Base-by-base conservation (phyloP, 2,888 invertebrate species). In the Mimachlamys varia region DNA sequence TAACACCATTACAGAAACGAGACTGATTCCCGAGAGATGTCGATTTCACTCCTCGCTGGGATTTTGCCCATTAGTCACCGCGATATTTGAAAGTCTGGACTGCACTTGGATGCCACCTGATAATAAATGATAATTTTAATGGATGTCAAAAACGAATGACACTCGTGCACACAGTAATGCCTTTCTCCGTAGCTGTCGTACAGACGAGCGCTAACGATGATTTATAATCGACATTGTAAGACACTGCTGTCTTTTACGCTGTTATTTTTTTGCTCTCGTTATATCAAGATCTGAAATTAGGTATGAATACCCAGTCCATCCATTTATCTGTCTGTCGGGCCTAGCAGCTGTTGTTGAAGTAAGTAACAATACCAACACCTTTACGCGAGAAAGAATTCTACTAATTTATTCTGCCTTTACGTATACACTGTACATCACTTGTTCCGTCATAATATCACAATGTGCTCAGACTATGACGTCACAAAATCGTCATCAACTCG, bases 61-160 rank as follows among this genome's bases (percentile, higher is more conserved):
- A 76, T 10, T 76, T 22, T 17, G 12, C 12, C 76, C 76, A 76
- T 76, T 76, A 76, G 76, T 76, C 76, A 76, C 33, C 76, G 27
- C 27, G 76, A 76, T 76, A 76, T 76, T 76, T 76, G 76, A 76
- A 76, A 76, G 33, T 27, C 76, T 76, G 76, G 0, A 76, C 2
- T 76, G 76, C 76, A 76, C 76, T 76, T 12, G 76, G 76, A 33
- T 76, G 76, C 76, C 76, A 76, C 76, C 33, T 76, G 7, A 27
- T 76, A 76, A 76, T 76, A 76, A 76, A 76, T 76, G 76, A 76
- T 76, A 76, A 76, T 76, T 76, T 76, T 76, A 76, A 76, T 76
- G 76, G 76, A 33, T 33, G 76, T 33, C 76, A 76, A 76, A 76
- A 33, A 22, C 33, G 76, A 15, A 76, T 3, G 76, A 27, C 76